These are phyloP conservation scores for Hippocampus zosterae DNA, from an alignment of 2,113 vertebrate genomes.

Conservation along the genomic window DNA sequence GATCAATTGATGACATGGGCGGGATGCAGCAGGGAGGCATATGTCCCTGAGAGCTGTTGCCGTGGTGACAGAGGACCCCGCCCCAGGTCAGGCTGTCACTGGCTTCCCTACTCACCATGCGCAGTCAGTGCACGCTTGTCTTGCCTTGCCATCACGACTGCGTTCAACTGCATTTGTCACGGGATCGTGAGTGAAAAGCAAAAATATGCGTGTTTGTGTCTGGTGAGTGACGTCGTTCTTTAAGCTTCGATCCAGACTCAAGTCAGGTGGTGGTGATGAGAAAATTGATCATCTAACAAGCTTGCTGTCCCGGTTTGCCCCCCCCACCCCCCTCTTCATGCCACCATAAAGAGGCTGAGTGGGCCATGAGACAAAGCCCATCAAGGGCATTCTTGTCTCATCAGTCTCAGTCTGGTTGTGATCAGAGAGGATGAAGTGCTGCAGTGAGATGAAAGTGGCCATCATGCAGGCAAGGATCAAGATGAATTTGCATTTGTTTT, in stretches of 20 bases:
- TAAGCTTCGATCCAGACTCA: slow-evolving; percentile 19
- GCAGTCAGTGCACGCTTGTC: slow-evolving; percentile 28
- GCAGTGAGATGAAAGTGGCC: slow-evolving; percentile 27
- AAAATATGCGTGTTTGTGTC: no score
- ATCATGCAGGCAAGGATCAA: slow-evolving; percentile 4
- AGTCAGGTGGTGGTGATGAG: slow-evolving; percentile 10
- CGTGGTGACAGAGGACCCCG: slow-evolving; percentile 65
- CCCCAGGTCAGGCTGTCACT: slow-evolving; percentile 61
- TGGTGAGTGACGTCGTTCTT: no score
- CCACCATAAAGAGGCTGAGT: slow-evolving; percentile 13
- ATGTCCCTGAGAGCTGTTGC: slow-evolving; percentile 57
- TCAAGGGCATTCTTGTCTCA: slow-evolving; percentile 16
- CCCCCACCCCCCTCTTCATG: neutral
- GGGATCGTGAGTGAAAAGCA: neutral
- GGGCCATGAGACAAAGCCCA: slow-evolving; percentile 27
- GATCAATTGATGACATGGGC: slow-evolving; percentile 62
- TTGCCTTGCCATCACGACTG: neutral
- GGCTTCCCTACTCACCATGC: slow-evolving; percentile 32
- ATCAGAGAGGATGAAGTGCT: slow-evolving; percentile 33
- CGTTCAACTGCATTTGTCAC: neutral
- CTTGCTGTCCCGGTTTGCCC: slow-evolving; percentile 3
- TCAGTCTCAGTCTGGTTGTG: slow-evolving; percentile 16
- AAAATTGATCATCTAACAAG: slow-evolving; percentile 18
- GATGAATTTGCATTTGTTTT: slow-evolving; percentile 10
- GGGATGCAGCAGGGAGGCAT: slow-evolving; percentile 52